Base-by-base conservation (phyloP, 2,888 invertebrate species). In the Argynnis bischoffii region DNA sequence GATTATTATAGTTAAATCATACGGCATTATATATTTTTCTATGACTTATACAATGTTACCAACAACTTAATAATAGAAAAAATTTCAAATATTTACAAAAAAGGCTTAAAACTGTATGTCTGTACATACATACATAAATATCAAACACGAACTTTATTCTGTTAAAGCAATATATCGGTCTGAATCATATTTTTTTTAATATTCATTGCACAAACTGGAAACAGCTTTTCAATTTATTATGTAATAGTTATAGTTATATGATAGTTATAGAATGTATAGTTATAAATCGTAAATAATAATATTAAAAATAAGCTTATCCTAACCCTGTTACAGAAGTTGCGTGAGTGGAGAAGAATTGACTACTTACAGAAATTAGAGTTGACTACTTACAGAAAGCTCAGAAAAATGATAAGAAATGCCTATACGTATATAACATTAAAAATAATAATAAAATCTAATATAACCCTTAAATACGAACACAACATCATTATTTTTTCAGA, bases 241-340 rank as follows among this genome's bases (percentile, higher is more conserved):
- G 31, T 11, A 54, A 51, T 35, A 41, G 11, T 18, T 15, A 14
- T 15, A 46, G n/a, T n/a, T n/a, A n/a, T n/a, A n/a, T n/a, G n/a
- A n/a, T n/a, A n/a, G n/a, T n/a, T n/a, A n/a, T n/a, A n/a, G n/a
- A n/a, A n/a, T n/a, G n/a, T n/a, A 51, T 35, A 41, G 11, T 18
- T 15, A 14, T 15, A 46, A 8, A 46, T 18, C 15, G 41, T 46
- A 59, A 47, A 46, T 51, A 41, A 35, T 18, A 53, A 35, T 13
- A 53, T 35, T 53, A 61, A 16, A 14, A 35, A 53, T 21, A 16
- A 35, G 35, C 8, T 65, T 47, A 48, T 14, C 26, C 41, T 53
- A 65, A 72, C 71, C 72, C 71, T 72, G 71, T 72, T 46, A 47
- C 35, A 67, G 63, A 41, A 41, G 35, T 41, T 41, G 35, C 35